These are phyloP conservation scores for Limnephilus auricula DNA, from an alignment of 2,888 invertebrate genomes.

Conservation along the genomic window DNA sequence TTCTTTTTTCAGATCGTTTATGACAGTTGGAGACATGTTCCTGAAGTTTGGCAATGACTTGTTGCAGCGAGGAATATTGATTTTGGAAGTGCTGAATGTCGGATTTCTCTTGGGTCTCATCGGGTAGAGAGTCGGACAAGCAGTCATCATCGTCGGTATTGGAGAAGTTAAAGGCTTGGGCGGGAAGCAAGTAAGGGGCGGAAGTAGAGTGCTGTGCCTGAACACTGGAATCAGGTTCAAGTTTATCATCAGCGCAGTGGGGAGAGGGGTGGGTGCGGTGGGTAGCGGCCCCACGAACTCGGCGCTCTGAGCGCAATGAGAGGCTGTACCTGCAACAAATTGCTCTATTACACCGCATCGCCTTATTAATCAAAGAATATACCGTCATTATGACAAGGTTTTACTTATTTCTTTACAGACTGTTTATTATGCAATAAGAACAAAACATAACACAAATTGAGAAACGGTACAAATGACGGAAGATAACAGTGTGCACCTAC, in stretches of 20 bases:
- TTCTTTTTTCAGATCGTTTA: not conserved
- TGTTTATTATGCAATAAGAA: too few species aligned
- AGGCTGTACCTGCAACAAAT: slow-evolving; percentile 65
- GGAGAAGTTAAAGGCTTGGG: not conserved
- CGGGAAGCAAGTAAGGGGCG: slow-evolving; percentile 11
- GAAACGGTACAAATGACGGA: too few species aligned
- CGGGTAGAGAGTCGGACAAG: not conserved
- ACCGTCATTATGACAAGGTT: not conserved
- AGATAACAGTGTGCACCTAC: too few species aligned
- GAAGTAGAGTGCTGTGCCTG: slow-evolving; percentile 1
- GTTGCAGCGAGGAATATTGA: slow-evolving; percentile 9
- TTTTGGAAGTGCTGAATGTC: slow-evolving; percentile 6
- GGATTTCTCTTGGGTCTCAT: slow-evolving; percentile 4
- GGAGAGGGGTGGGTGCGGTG: not conserved
- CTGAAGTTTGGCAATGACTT: slow-evolving; percentile 25
- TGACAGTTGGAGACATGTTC: slow-evolving; percentile 32
- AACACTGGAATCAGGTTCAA: slow-evolving; percentile 37
- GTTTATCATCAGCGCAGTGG: slow-evolving; percentile 35
- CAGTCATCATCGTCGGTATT: slow-evolving; percentile 12
- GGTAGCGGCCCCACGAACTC: slow-evolving; percentile 27
- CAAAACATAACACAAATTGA: too few species aligned
- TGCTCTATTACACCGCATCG: slow-evolving; percentile 61
- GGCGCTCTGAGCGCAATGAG: slow-evolving; percentile 54
- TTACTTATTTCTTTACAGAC: not conserved
- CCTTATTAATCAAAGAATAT: slow-evolving; percentile 34